phyloP scores from a whole-genome alignment of 2,113 vertebrate genomes.

The Sander vitreus region DNA sequence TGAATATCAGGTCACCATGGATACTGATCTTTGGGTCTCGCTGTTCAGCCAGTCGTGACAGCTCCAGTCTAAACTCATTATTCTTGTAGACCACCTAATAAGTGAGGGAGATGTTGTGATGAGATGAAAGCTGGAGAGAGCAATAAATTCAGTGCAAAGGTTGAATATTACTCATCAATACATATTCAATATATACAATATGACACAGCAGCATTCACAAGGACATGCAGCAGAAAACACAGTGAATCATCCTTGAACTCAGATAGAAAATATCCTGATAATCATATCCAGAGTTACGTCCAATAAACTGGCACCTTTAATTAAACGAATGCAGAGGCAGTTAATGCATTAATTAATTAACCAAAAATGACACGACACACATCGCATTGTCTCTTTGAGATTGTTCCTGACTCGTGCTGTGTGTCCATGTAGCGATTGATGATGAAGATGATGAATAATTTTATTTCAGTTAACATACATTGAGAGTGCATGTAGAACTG shows the following conservation, averaged over 20 bases:
- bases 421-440: constrained; percentile 4
- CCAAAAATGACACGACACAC: too few species aligned
- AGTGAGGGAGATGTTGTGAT: constrained; percentile 59
- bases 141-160: constrained; percentile 42
- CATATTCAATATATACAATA: constrained; percentile 28
- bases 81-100: constrained; percentile 94
- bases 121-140: constrained; percentile 52
- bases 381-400: constrained; percentile 20
- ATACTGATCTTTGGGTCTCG: constrained; percentile 91
- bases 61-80: constrained; percentile 95
- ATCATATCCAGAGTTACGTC: constrained; percentile 29
- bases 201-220: constrained; percentile 23
- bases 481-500: neutral
- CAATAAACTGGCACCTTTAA: constrained; percentile 37
- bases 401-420: constrained; percentile 16
- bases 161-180: constrained; percentile 69
- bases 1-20: constrained; percentile 92
- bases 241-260: constrained; percentile 40
- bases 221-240: neutral
- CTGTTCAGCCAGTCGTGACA: constrained; percentile 92
- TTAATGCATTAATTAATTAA: constrained; percentile 5
- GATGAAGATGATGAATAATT: neutral
- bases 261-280: constrained; percentile 19
- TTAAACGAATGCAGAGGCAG: constrained; percentile 27
- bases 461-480: too few species aligned